Base-by-base conservation (phyloP, 2,113 vertebrate genomes). In the Phrynocephalus versicolor region DNA sequence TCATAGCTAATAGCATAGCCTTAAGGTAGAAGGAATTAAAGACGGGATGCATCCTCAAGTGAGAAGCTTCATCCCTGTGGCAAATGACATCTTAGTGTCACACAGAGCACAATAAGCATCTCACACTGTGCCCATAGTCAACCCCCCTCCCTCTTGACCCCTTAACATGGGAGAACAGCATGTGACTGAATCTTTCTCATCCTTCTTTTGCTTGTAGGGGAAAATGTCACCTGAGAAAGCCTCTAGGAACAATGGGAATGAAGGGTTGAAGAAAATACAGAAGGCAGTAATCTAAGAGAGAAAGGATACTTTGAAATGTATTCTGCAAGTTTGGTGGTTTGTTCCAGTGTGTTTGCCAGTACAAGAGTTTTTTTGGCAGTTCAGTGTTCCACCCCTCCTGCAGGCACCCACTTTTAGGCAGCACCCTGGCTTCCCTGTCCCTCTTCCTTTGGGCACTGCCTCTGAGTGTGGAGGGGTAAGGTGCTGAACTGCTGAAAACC, bases 21-120 rank as follows among this genome's bases (percentile, higher is more conserved):
- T 27, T 21, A 92, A 87, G 65, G n/a, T 3, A 89, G 90, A 90
- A 74, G 1, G 55, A 87, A 57, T 79, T 88, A 84, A 87, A 82
- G 51, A 19, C 45, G 45, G 9, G 45, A 60, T 30, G 69, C 2
- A 25, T 75, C 35, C 14, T 82, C 41, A 89, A 74, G 72, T 75
- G 33, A 45, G 15, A 87, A 0, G 76, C 57, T 15, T 4, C 8
- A 70, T 64, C 33, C 81, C 1, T 1, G 15, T 39, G 60, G 9
- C 1, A 3, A 77, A 51, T 82, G 85, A 86, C 81, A 87, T 91
- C 81, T 86, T 55, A 88, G 84, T 62, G 23, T 51, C 75, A 27
- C 23, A 57, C 8, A 65, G 13, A 0, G 35, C 83, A 81, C 1
- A 55, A 0, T 6, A 35, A 57, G 23, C 39, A 55, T 86, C 19